A percentile compares a stretch with the other conserved stretches of the same genome.
Evolutionary conservation across 2,797 vertebrate species (phyloP).

Genomic region (Falco columbarius): DNA sequence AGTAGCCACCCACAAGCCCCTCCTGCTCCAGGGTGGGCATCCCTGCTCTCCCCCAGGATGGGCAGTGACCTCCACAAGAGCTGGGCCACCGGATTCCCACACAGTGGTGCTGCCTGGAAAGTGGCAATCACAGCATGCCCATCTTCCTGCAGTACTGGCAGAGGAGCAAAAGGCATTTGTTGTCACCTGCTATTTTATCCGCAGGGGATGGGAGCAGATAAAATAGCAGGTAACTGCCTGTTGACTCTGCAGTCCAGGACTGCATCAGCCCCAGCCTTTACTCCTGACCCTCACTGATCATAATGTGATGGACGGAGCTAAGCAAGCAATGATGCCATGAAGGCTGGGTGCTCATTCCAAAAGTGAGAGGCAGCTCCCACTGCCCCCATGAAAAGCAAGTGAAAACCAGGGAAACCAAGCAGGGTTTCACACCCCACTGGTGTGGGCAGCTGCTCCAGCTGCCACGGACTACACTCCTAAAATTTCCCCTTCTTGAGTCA

Average conservation of each 20-base stretch:
- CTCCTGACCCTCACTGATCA: accelerated
- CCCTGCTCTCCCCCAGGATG: background rate
- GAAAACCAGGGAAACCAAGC: background rate
- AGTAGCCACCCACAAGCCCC: background rate
- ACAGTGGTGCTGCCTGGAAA: accelerated
- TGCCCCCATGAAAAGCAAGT: background rate
- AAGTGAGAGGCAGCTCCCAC: background rate
- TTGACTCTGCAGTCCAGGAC: background rate
- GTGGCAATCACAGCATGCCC: accelerated
- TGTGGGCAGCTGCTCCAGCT: background rate
- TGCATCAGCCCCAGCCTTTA: background rate
- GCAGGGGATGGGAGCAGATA: accelerated
- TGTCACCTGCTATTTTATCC: accelerated
- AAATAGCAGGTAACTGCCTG: accelerated
- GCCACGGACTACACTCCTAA: accelerated
- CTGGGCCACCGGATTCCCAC: accelerated
- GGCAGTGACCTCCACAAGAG: background rate
- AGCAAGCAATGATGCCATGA: background rate
- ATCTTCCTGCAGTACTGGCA: accelerated
- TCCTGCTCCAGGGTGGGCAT: background rate
- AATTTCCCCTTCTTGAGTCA: background rate
- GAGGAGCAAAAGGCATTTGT: background rate
- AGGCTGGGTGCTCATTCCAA: background rate
- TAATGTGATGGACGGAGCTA: accelerated
- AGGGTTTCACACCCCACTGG: background rate